Evolutionary conservation across 1,140 invertebrate genomes (phyloP), one percentile per base, ranked within the genome.

Genomic region (Papilio machaon): DNA sequence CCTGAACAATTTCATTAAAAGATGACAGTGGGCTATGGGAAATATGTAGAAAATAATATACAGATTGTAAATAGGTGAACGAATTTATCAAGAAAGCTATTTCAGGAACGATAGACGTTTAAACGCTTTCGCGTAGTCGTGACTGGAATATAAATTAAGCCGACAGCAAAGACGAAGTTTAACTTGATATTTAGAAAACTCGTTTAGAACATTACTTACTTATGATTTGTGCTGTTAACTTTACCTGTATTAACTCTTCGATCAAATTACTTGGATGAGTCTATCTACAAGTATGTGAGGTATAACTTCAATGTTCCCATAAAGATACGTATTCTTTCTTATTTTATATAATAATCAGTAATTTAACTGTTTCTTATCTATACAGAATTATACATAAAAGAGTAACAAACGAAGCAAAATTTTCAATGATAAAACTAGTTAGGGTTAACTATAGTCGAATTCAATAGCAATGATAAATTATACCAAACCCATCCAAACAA

Each of bases 71-170:
- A 70, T 70, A 70, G 64, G 5, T 35, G 64, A 70, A 70, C 64
- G 30, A 70, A 70, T 70, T 70, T 70, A 35, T 70, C 6, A 70
- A 70, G 30, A 38, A 70, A 38, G 64, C 64, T 70, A 70, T 70
- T 70, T 70, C 30, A 70, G 64, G 64, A 67, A 67, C 64, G 64
- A 35, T 35, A 35, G 23, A 35, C 10, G 64, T 35, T 67, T 67
- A 67, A 67, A 67, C 64, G 64, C 30, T 67, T 67, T 67, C 30
- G 30, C 64, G 23, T 11, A 35, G 64, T 67, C 23, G 64, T 67
- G 64, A 67, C 64, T 67, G 30, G 64, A 67, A 67, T 67, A 64
- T 64, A 67, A 67, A 67, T 67, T 67, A 67, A 30, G 64, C 10
- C 64, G 11, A 15, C 23, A 35, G 64, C 64, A 67, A 67, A n/a